Base-by-base conservation (phyloP, 2,113 vertebrate genomes). In the Oryzias curvinotus region DNA sequence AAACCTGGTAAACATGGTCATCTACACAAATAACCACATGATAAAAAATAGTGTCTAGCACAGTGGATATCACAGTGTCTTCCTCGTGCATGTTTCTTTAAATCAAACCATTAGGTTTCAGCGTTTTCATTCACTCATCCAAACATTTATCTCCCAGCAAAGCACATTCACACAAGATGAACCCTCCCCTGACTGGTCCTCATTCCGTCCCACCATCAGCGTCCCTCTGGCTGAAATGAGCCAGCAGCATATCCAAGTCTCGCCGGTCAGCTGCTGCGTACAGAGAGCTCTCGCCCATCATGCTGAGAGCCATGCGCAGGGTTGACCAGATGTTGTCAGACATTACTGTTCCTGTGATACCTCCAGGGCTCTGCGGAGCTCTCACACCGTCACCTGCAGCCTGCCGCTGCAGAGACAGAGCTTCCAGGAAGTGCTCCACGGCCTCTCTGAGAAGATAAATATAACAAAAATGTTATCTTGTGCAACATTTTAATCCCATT, bases 251-350 rank as follows among this genome's bases (percentile, higher is more conserved):
- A 76, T 94, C 87, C 68, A 99, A 93, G 74, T 99, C 97, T 8
- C 74, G 93, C 26, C 91, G 91, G 81, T 98, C 97, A 0, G 97
- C 97, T 0, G 95, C 95, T 1, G 90, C 60, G 0, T 99, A 98
- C 28, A 98, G 90, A n/a, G 95, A 92, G 21, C 95, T 98, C 86
- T 98, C 96, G 59, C 97, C 97, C 89, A 99, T 92, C 96, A 99
- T 98, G 83, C 96, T 98, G 43, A 99, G 91, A 1, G 97, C 97
- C 96, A 98, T 94, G 52, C 97, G 95, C 60, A 99, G 90, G 0
- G 97, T 98, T 83, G 94, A 98, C 97, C 97, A 99, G 88, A 99
- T 98, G 90, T 98, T 99, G 91, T 99, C 97, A 0, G 97, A 99
- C 96, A 98, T 99, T 91, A 98, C 92, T 16, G 95, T 87, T 85